phyloP scores from a whole-genome alignment of 2,888 invertebrate genomes.

The Cerceris rybyensis region DNA sequence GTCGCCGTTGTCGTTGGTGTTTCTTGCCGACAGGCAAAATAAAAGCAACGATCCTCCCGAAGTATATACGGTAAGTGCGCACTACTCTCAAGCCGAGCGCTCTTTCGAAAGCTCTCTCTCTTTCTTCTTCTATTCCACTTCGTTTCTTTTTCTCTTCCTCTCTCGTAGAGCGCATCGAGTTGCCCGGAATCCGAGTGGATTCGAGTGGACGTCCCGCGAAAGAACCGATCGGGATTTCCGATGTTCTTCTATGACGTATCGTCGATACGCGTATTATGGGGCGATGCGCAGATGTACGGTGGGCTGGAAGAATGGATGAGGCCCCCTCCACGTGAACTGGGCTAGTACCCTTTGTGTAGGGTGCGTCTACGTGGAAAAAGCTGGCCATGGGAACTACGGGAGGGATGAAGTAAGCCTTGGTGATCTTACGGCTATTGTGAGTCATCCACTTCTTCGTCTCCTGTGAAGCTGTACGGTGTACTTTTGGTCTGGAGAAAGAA shows the following conservation, averaged over 20 bases:
- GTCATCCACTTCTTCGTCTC: too few species aligned
- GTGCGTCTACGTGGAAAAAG: too few species aligned
- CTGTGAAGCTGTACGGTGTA: too few species aligned
- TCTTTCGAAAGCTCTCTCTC: not conserved
- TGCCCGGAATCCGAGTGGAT: conserved; percentile 18
- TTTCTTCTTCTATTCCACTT: too few species aligned
- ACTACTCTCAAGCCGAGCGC: conserved; percentile 11
- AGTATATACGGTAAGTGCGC: conserved; percentile 3
- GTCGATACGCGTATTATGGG: conserved; percentile 30
- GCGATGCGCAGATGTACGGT: conserved; percentile 1
- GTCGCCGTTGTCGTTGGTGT: too few species aligned
- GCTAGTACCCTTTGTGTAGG: too few species aligned
- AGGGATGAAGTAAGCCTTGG: too few species aligned
- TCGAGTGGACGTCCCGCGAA: conserved; percentile 25
- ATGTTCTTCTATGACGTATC: conserved; percentile 41
- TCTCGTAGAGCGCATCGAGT: conserved; percentile 12
- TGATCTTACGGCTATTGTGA: too few species aligned
- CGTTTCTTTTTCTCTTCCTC: too few species aligned
- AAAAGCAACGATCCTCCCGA: not conserved
- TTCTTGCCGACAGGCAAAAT: not conserved
- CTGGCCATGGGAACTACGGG: too few species aligned
- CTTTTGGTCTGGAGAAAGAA: too few species aligned
- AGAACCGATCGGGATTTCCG: conserved; percentile 19
- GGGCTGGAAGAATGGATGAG: not conserved
- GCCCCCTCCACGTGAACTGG: not conserved